Percentiles rank a stretch among this genome's conserved stretches.
phyloP scores from a whole-genome alignment of 2,113 vertebrate species.

The Sylvicapra grimmia region DNA sequence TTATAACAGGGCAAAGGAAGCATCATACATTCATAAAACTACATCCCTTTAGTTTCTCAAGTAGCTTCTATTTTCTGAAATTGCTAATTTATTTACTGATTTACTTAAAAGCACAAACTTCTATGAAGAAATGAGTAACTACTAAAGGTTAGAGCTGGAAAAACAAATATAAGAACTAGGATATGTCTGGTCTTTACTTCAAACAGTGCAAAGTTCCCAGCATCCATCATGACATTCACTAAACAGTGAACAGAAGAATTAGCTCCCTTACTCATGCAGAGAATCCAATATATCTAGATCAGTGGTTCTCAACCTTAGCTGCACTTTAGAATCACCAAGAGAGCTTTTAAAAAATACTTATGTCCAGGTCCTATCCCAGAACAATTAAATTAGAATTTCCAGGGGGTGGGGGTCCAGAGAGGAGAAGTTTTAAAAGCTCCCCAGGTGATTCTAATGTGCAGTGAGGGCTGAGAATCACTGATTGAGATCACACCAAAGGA shows the following conservation, averaged over 20 bases:
- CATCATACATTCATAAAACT: neutral
- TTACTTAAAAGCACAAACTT: neutral
- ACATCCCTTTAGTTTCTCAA: neutral
- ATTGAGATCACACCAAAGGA: neutral
- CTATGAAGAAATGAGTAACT: neutral
- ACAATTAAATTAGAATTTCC: slow-evolving; percentile 52
- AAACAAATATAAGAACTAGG: neutral
- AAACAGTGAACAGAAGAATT: neutral
- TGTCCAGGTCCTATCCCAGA: slow-evolving; percentile 10
- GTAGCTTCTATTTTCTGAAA: neutral
- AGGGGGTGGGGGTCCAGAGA: neutral
- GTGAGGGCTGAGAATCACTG: neutral
- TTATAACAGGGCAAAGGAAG: neutral
- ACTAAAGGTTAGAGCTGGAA: neutral
- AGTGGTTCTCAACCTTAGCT: slow-evolving; percentile 16
- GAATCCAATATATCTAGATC: slow-evolving; percentile 23
- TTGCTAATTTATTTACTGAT: neutral
- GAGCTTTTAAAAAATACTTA: slow-evolving; percentile 52
- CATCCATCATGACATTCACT: neutral
- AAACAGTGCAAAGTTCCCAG: neutral
- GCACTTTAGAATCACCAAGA: slow-evolving; percentile 30
- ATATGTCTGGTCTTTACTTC: neutral
- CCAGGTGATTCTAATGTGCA: slow-evolving; percentile 14
- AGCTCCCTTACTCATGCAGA: slow-evolving; percentile 12
- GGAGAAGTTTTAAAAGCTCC: neutral